Conservation (phyloP, 37 sponge, comb jelly and placozoan species). For the Crambe crambe region DNA sequence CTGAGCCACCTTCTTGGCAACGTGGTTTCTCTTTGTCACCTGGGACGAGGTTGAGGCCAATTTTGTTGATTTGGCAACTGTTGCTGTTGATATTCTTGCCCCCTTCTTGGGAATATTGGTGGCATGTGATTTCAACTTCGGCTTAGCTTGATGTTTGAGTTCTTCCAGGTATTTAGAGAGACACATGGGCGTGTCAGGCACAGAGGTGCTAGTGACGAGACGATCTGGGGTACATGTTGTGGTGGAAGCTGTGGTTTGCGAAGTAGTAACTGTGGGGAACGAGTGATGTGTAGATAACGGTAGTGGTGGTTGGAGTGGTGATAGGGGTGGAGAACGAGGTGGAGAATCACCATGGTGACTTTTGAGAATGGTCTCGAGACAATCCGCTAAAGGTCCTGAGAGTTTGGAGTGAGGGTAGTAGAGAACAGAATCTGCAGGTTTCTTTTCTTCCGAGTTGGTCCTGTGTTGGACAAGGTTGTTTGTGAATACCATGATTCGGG, state of each 20-base stretch:
- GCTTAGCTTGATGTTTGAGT: not conserved
- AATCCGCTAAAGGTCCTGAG: not conserved
- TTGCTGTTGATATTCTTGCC: too few species aligned
- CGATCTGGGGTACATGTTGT: not conserved
- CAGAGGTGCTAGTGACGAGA: too few species aligned
- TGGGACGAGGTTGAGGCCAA: not conserved
- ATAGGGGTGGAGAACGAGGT: not conserved
- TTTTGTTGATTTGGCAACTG: too few species aligned
- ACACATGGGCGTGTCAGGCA: not conserved
- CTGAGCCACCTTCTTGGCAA: not conserved
- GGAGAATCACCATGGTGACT: not conserved
- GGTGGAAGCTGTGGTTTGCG: slow-evolving; percentile 2
- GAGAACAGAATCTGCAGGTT: not conserved
- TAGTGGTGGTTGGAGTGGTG: not conserved
- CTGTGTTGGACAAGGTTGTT: too few species aligned
- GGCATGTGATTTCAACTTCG: too few species aligned
- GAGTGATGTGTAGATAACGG: not conserved
- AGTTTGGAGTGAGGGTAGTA: not conserved
- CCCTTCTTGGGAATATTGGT: too few species aligned
- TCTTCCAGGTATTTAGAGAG: too few species aligned
- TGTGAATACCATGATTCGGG: too few species aligned
- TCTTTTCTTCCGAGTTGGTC: not conserved
- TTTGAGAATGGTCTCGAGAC: not conserved
- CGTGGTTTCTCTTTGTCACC: not conserved
- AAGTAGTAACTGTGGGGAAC: not conserved